Evolutionary conservation across 1,140 invertebrate species (phyloP).

Genomic region (Rhizoglyphus robini): DNA sequence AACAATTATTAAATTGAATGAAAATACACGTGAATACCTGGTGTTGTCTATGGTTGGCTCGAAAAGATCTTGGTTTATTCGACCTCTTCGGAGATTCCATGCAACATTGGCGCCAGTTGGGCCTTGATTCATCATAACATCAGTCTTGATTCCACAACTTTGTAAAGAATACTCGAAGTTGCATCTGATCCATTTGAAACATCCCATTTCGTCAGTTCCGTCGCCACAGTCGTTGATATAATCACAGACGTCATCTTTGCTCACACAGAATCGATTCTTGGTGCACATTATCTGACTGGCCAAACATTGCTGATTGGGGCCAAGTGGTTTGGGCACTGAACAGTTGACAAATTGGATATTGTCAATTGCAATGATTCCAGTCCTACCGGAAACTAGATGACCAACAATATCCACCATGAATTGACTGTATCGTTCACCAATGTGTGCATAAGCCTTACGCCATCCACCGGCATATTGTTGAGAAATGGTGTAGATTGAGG

Average conservation of each 20-base stretch:
- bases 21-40: background rate
- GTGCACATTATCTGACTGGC: constrained; percentile 19
- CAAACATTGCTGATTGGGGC: constrained; percentile 17
- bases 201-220: background rate
- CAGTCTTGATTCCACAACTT: background rate
- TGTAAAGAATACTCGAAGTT: background rate
- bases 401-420: constrained; percentile 18
- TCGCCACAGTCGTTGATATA: constrained; percentile 61
- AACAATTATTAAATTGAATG: background rate
- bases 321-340: constrained; percentile 22
- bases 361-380: constrained; percentile 34
- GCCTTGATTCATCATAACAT: background rate
- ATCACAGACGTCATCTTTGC: constrained; percentile 45
- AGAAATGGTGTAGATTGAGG: background rate
- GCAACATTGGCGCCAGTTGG: background rate
- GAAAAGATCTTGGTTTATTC: background rate
- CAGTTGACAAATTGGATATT: constrained; percentile 31
- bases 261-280: constrained; percentile 22
- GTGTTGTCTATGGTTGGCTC: constrained; percentile 8
- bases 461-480: constrained; percentile 15
- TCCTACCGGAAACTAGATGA: background rate
- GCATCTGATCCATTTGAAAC: background rate
- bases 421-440: constrained; percentile 18
- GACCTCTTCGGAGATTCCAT: constrained; percentile 13
- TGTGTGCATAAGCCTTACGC: constrained; percentile 19